Evolutionary conservation across 1,140 invertebrate genomes (phyloP).

Genomic region (Papilio polytes): DNA sequence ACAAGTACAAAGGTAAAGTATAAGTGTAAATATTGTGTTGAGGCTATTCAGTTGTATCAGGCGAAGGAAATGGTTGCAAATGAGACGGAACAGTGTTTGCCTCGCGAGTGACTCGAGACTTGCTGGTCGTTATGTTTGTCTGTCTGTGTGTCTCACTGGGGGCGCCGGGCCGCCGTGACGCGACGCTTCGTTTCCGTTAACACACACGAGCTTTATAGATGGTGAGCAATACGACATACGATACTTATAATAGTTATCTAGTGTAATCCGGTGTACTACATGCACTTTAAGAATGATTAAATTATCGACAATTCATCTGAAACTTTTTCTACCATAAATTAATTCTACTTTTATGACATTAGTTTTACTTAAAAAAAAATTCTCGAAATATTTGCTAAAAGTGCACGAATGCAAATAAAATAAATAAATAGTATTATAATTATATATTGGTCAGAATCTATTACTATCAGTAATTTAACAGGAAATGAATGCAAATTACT

Average conservation of each 20-base stretch:
- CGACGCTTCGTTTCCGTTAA: conserved; percentile 61
- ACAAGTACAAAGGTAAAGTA: not conserved
- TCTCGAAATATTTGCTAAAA: no score
- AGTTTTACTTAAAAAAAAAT: no score
- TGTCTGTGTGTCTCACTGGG: conserved; percentile 49
- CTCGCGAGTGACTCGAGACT: conserved; percentile 52
- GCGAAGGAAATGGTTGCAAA: conserved; percentile 66
- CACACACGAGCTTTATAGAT: conserved; percentile 54
- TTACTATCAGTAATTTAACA: not conserved
- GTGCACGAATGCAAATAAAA: not conserved
- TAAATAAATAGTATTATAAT: not conserved
- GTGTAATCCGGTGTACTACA: not conserved
- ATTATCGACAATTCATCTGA: not conserved
- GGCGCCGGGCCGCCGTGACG: conserved; percentile 77
- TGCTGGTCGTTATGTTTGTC: conserved; percentile 22
- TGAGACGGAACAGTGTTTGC: conserved; percentile 70
- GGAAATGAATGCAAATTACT: not conserved
- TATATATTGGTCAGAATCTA: not conserved
- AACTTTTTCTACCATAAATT: not conserved
- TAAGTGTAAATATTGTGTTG: conserved; percentile 33
- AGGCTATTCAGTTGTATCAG: conserved; percentile 35
- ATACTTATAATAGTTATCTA: not conserved
- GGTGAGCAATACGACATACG: conserved; percentile 26
- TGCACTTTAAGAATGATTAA: not conserved
- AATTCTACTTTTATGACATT: no score